Base-by-base conservation (phyloP, 2,888 invertebrate genomes). In the Plagodis pulveraria region DNA sequence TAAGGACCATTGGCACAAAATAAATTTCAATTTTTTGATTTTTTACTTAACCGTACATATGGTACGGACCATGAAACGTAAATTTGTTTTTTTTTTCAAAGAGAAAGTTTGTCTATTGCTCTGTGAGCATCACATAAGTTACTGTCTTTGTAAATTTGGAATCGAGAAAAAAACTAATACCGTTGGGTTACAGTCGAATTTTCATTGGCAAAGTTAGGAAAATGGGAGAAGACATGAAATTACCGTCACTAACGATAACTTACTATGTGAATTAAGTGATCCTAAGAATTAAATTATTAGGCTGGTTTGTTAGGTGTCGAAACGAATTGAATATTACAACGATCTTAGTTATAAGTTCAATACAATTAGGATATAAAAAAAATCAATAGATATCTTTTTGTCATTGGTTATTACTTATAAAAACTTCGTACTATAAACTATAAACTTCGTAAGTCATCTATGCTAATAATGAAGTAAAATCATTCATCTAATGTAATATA, bases 1-100 rank as follows among this genome's bases (percentile, higher is more conserved):
- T n/a, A n/a, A n/a, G 65, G 70, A 70, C 73, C 71, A 70, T 71
- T 67, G 64, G 63, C 72, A 72, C 66, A 60, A 77, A 76, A 72
- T 70, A 69, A 76, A 67, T 74, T 74, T 73, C 66, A 68, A 74
- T 74, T 74, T 73, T 74, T 69, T 70, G 75, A 76, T 78, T 77
- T 77, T 66, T 66, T 70, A 69, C 72, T 58, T 63, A 72, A 76
- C 62, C 70, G 73, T n/a, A n/a, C n/a, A n/a, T n/a, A n/a, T n/a
- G n/a, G n/a, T n/a, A n/a, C n/a, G n/a, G n/a, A 72, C 62, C 76
- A 76, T 70, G 76, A 12, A 76, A 60, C 22, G 51, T 38, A 48
- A 50, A 60, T 62, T 64, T 56, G 48, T 56, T 56, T 60, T 53
- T 54, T 61, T 58, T 58, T 50, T 51, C 50, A 48, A 38, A 46